Base-by-base conservation (phyloP, 2,888 invertebrate species). In the Cephus nigrinus region DNA sequence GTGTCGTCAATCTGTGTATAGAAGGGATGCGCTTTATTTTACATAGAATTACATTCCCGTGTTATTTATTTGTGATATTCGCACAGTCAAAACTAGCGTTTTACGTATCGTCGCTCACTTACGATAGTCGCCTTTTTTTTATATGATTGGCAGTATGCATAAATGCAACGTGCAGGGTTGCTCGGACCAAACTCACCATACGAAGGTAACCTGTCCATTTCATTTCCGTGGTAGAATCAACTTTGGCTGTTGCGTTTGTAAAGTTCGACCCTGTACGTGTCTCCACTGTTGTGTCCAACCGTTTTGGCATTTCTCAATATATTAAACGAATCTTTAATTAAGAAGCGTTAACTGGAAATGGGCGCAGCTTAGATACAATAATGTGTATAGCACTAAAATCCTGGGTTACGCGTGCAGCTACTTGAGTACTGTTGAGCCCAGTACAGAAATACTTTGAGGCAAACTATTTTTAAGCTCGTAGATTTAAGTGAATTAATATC, bases 281-380 rank as follows among this genome's bases (percentile, higher is more conserved):
- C 15, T 40, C 23, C 40, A 23, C 40, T 23, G 15, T 40, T 15
- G 40, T 40, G 15, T 40, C 40, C 40, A 40, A 40, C 40, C 15
- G 40, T 40, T 55, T 55, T 23, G 23, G 9, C 40, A 55, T 55
- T 23, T 15, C 23, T 55, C 40, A 55, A 55, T 55, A 23, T 23
- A 55, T 23, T 55, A 23, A 55, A 23, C 40, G 40, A 55, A 55
- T 23, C 23, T 55, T 55, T 5, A 55, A 55, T 55, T 40, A 69
- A 69, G 32, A 32, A 79, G 69, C 77, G 74, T 76, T 76, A 78
- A 77, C 68, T 73, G 73, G n/a, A 78, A 68, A 35, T 77, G 76
- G 77, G 78, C 77, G 69, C 69, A 79, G 78, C 69, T 78, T 76
- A 75, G 73, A 73, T 35, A 34, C 73, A 31, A 73, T 12, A 33